These are phyloP conservation scores for Anthopleura xanthogrammica DNA, from an alignment of 92 coral and sea anemone species.

Conservation along the genomic window DNA sequence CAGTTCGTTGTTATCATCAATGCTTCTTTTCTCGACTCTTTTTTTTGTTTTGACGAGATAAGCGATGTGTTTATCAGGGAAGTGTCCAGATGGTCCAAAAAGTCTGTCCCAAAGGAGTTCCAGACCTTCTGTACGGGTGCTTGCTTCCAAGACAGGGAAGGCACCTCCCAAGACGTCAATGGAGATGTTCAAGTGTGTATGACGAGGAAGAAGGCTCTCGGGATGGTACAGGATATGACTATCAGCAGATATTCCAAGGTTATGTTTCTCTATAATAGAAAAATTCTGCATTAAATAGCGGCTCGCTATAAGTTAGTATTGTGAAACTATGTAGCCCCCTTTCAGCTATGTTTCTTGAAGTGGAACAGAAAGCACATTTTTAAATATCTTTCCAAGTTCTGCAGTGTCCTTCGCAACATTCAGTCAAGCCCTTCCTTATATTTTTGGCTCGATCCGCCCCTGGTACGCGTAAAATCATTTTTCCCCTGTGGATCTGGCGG, in stretches of 20 bases:
- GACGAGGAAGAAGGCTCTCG: constrained; percentile 62
- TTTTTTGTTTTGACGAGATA: constrained; percentile 19
- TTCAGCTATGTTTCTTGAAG: too few relatives aligned
- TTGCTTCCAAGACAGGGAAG: constrained; percentile 57
- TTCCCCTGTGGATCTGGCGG: too few relatives aligned
- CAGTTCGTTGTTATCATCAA: constrained; percentile 34
- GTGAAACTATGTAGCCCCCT: too few relatives aligned
- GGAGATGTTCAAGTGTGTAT: constrained; percentile 55
- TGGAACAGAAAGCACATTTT: too few relatives aligned
- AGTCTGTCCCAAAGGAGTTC: constrained; percentile 58
- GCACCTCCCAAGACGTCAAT: constrained; percentile 66
- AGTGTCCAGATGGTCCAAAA: constrained; percentile 58
- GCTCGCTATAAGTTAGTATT: too few relatives aligned
- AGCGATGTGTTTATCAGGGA: constrained; percentile 46
- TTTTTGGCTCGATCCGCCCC: too few relatives aligned
- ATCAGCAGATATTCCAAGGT: constrained; percentile 57
- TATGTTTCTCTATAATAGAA: constrained; percentile 38
- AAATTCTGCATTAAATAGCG: too few relatives aligned
- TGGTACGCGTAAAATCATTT: too few relatives aligned
- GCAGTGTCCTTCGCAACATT: too few relatives aligned
- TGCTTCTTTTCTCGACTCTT: constrained; percentile 22
- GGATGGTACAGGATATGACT: constrained; percentile 56
- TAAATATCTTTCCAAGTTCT: too few relatives aligned
- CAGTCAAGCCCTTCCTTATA: too few relatives aligned
- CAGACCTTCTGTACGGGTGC: constrained; percentile 54